These are phyloP conservation scores for Oophaga pumilio DNA, from an alignment of 2,113 vertebrate species.

Conservation along the genomic window DNA sequence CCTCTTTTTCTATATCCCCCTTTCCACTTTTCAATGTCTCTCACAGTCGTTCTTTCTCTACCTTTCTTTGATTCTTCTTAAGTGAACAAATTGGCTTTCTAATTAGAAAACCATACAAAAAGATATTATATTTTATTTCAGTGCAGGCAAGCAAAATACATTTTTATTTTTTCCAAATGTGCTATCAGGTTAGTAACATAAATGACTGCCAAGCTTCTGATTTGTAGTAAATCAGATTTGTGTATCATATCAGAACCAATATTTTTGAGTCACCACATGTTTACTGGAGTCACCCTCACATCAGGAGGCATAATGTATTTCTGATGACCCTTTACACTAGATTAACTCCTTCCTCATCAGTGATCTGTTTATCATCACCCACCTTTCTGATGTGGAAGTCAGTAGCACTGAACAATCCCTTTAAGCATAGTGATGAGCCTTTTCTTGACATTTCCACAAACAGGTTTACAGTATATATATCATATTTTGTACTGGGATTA, in stretches of 20 bases:
- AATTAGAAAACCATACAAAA: conserved; percentile 19
- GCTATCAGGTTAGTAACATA: not conserved
- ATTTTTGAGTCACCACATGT: not conserved
- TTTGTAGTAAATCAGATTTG: not conserved
- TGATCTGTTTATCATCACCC: too few species aligned
- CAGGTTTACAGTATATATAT: not conserved
- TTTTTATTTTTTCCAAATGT: not conserved
- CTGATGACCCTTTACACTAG: not conserved
- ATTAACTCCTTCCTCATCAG: not conserved
- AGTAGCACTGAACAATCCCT: too few species aligned
- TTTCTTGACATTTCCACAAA: not conserved
- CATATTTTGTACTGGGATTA: not conserved
- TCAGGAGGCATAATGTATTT: not conserved
- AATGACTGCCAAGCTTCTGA: conserved; percentile 2
- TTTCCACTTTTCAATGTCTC: conserved; percentile 23
- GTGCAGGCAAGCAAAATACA: not conserved
- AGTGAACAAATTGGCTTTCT: conserved; percentile 14
- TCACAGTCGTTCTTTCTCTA: conserved; percentile 14
- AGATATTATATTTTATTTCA: not conserved
- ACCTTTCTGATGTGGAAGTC: too few species aligned
- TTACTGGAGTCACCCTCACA: not conserved
- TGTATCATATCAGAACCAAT: not conserved
- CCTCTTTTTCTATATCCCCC: conserved; percentile 1
- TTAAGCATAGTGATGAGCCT: not conserved
- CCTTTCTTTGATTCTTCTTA: conserved; percentile 5